Evolutionary conservation across 1,140 invertebrate genomes (phyloP).

Genomic region (Ephestia elutella): DNA sequence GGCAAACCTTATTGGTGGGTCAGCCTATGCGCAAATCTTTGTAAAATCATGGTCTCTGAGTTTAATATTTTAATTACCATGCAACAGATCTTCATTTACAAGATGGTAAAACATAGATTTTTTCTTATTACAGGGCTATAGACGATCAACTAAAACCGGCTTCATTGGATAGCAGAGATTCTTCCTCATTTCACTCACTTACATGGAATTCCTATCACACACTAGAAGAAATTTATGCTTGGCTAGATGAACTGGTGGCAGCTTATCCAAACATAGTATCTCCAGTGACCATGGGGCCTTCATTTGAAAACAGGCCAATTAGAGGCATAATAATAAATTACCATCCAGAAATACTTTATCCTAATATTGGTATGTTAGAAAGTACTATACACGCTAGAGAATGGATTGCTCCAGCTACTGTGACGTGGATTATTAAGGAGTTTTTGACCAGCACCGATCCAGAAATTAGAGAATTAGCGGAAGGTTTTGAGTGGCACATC

Average conservation of each 20-base stretch:
- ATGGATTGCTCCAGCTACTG: constrained; percentile 84
- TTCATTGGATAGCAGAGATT: constrained; percentile 14
- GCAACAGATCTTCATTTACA: no score
- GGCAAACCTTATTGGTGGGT: no score
- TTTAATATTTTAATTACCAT: no score
- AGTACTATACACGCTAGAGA: constrained; percentile 84
- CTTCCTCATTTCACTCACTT: constrained; percentile 32
- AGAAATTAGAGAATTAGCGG: constrained; percentile 71
- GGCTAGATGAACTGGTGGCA: constrained; percentile 63
- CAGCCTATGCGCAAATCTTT: no score
- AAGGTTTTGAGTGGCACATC: constrained; percentile 78
- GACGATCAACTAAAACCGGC: constrained; percentile 39
- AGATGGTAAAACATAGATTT: no score
- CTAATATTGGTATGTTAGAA: constrained; percentile 65
- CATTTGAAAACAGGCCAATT: constrained; percentile 78
- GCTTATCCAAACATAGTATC: constrained; percentile 66
- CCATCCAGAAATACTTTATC: constrained; percentile 35
- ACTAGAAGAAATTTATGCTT: constrained; percentile 66
- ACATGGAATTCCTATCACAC: constrained; percentile 70
- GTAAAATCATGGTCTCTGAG: no score
- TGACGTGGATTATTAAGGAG: constrained; percentile 81
- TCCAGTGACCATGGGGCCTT: constrained; percentile 73
- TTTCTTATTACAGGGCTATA: constrained; percentile 39
- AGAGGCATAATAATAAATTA: constrained; percentile 79
- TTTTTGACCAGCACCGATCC: constrained; percentile 75